Conservation (phyloP, 1,140 invertebrate species). For the Charaxes varanes region DNA sequence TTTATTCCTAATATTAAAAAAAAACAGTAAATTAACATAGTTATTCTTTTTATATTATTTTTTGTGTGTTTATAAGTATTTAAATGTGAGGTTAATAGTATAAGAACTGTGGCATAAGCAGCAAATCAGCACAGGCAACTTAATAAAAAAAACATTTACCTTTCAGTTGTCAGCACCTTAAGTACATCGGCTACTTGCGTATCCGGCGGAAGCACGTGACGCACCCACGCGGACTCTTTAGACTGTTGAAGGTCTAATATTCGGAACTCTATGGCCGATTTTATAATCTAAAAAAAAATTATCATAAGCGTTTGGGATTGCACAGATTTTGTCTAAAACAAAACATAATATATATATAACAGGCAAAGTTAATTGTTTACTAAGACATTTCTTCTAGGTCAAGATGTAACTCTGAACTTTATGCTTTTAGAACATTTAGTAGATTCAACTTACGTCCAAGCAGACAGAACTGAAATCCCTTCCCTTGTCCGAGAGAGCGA, state of each 20-base stretch:
- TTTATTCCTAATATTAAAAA: background rate
- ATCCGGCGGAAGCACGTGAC: conserved; percentile 35
- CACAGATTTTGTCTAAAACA: no score
- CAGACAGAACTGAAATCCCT: conserved; percentile 40
- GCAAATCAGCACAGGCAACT: no score
- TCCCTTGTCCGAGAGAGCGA: conserved; percentile 49
- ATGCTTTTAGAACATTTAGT: background rate
- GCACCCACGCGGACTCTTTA: conserved; percentile 40
- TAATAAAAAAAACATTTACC: conserved; percentile 23
- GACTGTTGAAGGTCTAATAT: conserved; percentile 31
- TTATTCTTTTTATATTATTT: background rate
- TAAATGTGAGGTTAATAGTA: no score
- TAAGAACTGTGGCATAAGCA: no score
- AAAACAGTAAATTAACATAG: background rate
- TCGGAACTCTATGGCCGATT: conserved; percentile 38
- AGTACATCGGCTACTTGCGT: conserved; percentile 38
- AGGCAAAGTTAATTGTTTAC: no score
- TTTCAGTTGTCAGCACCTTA: conserved; percentile 47
- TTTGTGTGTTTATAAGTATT: background rate
- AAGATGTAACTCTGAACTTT: no score
- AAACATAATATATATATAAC: no score
- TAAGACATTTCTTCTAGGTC: no score
- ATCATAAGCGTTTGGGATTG: no score
- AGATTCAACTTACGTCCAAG: conserved; percentile 44
- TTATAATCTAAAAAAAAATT: conserved; percentile 34